A percentile compares a stretch with the other conserved stretches of the same genome.
Conservation (phyloP, 2,888 invertebrate species). For the Leptarthrus brevirostris region DNA sequence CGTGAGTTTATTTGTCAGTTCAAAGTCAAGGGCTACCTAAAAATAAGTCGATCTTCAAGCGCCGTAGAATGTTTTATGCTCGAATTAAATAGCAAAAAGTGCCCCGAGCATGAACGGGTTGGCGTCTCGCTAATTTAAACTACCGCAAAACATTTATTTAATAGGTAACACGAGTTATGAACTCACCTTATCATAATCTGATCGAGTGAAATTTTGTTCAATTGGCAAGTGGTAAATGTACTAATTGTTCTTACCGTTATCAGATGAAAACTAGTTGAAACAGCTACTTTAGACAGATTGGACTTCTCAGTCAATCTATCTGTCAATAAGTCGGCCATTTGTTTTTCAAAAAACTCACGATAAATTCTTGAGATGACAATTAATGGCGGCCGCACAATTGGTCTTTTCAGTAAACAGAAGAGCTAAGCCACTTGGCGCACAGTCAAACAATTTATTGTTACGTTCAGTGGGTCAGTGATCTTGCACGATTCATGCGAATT, state of each 20-base stretch:
- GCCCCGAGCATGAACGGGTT: constrained; percentile 1
- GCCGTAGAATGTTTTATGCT: constrained; percentile 9
- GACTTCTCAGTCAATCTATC: not conserved
- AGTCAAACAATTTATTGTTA: constrained; percentile 8
- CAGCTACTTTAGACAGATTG: not conserved
- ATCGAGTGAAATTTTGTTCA: constrained; percentile 13
- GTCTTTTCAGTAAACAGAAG: not conserved
- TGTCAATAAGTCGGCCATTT: constrained; percentile 15
- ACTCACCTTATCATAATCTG: constrained; percentile 25
- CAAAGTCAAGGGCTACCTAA: constrained; percentile 27
- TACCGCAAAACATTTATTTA: constrained; percentile 1
- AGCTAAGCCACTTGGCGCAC: not conserved
- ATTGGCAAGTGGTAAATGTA: constrained; percentile 11
- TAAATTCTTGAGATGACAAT: constrained; percentile 10
- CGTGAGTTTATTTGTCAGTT: constrained; percentile 24
- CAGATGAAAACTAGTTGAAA: constrained; percentile 21
- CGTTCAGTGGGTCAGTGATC: constrained; percentile 24
- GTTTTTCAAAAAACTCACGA: constrained; percentile 15
- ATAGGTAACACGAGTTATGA: not conserved
- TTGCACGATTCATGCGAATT: not conserved
- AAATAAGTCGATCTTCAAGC: not conserved
- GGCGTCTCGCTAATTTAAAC: constrained; percentile 32
- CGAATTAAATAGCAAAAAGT: not conserved
- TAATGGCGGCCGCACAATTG: constrained; percentile 27
- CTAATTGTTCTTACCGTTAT: constrained; percentile 45